Base-by-base conservation (phyloP, 2,888 invertebrate genomes). In the Mechanitis messenoides region DNA sequence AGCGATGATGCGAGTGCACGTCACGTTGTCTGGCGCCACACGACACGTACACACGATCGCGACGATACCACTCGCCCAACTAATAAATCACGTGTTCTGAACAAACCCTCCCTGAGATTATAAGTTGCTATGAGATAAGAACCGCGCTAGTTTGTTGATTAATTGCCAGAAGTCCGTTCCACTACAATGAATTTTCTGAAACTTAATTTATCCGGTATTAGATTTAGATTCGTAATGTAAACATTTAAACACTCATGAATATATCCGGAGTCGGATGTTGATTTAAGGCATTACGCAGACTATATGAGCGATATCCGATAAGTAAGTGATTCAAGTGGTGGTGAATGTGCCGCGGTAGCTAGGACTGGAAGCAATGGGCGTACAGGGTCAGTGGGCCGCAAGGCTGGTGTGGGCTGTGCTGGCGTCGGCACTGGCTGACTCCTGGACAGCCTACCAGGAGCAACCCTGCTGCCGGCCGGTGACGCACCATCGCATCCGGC, bases 361-460 rank as follows among this genome's bases (percentile, higher is more conserved):
- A 74, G 71, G 65, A 71, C 65, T 65, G 65, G 68, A 63, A 71
- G 79, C 77, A 74, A 86, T 86, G 85, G 78, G 77, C 66, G 71
- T 74, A 67, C 78, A 75, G 64, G 71, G 74, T 69, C 78, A 76
- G 72, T 84, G 84, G 83, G 79, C 79, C 64, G 76, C 76, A 59
- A 81, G 80, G 72, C 73, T 87, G 73, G 69, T 86, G 72, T 83
- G 81, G 79, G 80, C 77, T 57, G 72, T 83, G 75, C 68, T 84
- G 75, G 83, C 81, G 73, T 91, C 88, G 71, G 92, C 83, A 69
- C 84, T 87, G 81, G 93, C 91, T 70, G 92, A 92, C 84, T 92
- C 92, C 73, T 92, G 92, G 92, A 92, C 92, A 54, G 91, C 92
- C 72, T 93, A 91, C 79, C 92, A 92, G 86, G 93, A 93, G 84